A percentile compares a stretch with the other conserved stretches of the same genome.
Evolutionary conservation across 2,888 invertebrate genomes (phyloP).

Genomic region (Anthophora plumipes): DNA sequence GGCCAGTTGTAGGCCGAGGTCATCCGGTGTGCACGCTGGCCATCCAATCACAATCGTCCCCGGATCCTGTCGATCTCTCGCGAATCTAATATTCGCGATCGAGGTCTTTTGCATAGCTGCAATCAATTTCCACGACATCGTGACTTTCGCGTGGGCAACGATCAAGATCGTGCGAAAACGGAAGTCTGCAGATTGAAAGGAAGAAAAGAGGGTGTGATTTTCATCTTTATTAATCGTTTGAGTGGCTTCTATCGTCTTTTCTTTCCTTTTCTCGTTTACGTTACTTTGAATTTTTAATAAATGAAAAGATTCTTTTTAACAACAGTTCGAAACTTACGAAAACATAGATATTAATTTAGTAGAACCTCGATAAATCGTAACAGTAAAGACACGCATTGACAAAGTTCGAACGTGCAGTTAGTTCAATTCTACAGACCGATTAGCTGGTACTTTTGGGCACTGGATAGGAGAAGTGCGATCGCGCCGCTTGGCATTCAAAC

Average conservation of each 20-base stretch:
- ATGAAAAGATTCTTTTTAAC: no score
- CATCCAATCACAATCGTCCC: constrained; percentile 53
- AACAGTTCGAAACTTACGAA: no score
- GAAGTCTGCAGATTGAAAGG: neutral
- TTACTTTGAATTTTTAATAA: no score
- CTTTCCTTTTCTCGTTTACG: no score
- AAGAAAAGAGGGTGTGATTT: neutral
- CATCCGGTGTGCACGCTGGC: constrained; percentile 53
- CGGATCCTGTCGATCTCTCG: constrained; percentile 50
- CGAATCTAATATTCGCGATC: constrained; percentile 61
- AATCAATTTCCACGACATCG: constrained; percentile 32
- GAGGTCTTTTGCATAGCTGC: constrained; percentile 52
- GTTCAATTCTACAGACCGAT: no score
- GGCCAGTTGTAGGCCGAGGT: constrained; percentile 65
- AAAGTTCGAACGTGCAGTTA: no score
- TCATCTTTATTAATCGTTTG: neutral
- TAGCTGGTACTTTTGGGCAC: no score
- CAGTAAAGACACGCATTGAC: no score
- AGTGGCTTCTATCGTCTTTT: neutral
- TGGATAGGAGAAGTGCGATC: no score
- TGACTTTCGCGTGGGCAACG: neutral
- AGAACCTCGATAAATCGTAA: no score
- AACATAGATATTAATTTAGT: no score
- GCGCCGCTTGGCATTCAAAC: no score
- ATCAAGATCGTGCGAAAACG: neutral